A percentile compares a stretch with the other conserved stretches of the same genome.
Conservation (phyloP, 2,888 invertebrate species). For the Chamaedrilus cognettii region DNA sequence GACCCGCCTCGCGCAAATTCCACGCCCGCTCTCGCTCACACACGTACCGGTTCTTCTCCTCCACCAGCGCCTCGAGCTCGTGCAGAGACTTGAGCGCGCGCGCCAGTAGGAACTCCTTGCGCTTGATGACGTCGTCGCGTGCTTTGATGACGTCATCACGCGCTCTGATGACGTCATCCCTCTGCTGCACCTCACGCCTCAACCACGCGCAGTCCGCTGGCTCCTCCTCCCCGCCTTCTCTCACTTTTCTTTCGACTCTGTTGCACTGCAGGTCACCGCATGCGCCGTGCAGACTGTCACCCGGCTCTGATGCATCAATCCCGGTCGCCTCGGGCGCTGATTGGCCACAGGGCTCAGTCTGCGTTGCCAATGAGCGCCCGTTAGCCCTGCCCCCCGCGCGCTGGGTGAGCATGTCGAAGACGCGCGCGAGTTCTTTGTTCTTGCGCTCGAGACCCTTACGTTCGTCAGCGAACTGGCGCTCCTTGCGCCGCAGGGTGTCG, state of each 20-base stretch:
- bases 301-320: no score
- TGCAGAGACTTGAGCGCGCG: slow-evolving; percentile 15
- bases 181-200: neutral
- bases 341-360: neutral
- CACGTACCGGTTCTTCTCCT: slow-evolving; percentile 5
- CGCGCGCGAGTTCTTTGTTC: slow-evolving; percentile 22
- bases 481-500: slow-evolving; percentile 23
- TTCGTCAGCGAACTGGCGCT: slow-evolving; percentile 26
- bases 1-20: neutral
- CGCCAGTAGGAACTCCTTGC: slow-evolving; percentile 16
- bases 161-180: slow-evolving; percentile 6
- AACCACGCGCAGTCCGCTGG: neutral
- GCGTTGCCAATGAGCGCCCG: neutral
- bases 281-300: no score
- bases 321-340: neutral
- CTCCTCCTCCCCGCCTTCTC: no score
- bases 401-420: slow-evolving; percentile 23
- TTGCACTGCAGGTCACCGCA: neutral
- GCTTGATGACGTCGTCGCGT: slow-evolving; percentile 16
- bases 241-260: no score
- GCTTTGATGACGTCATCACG: slow-evolving; percentile 6
- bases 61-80: slow-evolving; percentile 11
- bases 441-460: slow-evolving; percentile 21
- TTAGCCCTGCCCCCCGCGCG: slow-evolving; percentile 3
- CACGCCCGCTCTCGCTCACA: slow-evolving; percentile 6